phyloP scores from a whole-genome alignment of 2,888 invertebrate genomes.

The Subacronicta megacephala region DNA sequence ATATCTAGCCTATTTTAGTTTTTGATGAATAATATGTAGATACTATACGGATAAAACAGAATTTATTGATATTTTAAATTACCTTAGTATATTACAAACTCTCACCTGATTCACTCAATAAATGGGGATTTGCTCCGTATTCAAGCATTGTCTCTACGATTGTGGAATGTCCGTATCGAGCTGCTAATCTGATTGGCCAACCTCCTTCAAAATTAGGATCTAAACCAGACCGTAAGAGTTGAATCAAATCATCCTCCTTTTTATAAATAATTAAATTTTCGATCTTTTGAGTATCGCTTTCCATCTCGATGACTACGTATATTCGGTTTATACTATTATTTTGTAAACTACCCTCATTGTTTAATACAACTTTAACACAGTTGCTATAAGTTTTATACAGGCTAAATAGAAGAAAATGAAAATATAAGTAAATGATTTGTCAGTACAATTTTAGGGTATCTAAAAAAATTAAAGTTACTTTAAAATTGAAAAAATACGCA shows the following conservation, averaged over 20 bases:
- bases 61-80: too few species aligned
- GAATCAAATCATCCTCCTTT: conserved; percentile 68
- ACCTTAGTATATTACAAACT: too few species aligned
- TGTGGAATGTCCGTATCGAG: conserved; percentile 73
- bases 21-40: too few species aligned
- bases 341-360: conserved; percentile 13
- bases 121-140: conserved; percentile 82
- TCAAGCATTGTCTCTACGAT: conserved; percentile 77
- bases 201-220: conserved; percentile 82
- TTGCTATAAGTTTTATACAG: too few species aligned
- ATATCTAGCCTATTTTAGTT: too few species aligned
- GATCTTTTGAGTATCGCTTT: conserved; percentile 62
- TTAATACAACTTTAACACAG: too few species aligned
- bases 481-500: too few species aligned
- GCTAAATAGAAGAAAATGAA: too few species aligned
- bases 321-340: conserved; percentile 14
- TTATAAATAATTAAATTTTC: conserved; percentile 70
- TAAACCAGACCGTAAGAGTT: conserved; percentile 73
- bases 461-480: too few species aligned
- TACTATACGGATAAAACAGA: too few species aligned
- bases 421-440: too few species aligned
- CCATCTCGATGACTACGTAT: conserved; percentile 61
- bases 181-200: conserved; percentile 83
- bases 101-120: conserved; percentile 81
- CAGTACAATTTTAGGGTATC: too few species aligned